Conservation (phyloP, 2,113 vertebrate species). For the Alosa alosa region DNA sequence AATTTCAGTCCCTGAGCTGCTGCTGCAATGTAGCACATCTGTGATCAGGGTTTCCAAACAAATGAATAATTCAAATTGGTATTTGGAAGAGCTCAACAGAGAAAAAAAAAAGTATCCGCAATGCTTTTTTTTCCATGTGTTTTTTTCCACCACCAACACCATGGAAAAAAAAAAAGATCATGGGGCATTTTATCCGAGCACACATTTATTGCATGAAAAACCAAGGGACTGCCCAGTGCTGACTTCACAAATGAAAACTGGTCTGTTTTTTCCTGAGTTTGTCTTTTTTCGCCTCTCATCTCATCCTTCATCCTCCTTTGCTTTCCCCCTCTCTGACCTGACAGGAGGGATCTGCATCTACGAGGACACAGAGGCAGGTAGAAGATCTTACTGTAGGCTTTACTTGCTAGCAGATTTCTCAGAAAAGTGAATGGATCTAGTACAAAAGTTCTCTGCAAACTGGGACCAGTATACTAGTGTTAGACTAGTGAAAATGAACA, state of each 20-base stretch:
- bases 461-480: not conserved
- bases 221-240: not conserved
- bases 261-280: not conserved
- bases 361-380: not conserved
- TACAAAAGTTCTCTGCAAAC: not conserved
- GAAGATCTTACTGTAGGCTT: not conserved
- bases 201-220: conserved; percentile 34
- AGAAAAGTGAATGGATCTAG: not conserved
- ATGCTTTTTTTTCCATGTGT: conserved; percentile 17
- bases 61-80: conserved; percentile 64
- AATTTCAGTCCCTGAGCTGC: conserved; percentile 37
- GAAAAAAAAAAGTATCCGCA: conserved; percentile 38
- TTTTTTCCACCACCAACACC: conserved; percentile 29
- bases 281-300: conserved; percentile 31
- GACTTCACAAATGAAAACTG: conserved; percentile 37
- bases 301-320: conserved; percentile 23
- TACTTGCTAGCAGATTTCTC: not conserved
- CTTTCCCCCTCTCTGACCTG: not conserved
- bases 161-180: conserved; percentile 5
- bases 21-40: conserved; percentile 54
- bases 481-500: too few species aligned
- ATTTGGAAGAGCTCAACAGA: conserved; percentile 52
- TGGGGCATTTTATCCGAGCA: conserved; percentile 28
- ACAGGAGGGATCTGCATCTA: not conserved
- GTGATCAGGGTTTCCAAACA: conserved; percentile 60